Evolutionary conservation across 2,797 vertebrate genomes (phyloP), one percentile per base, ranked within the genome.

Genomic region (Peromyscus nudipes): DNA sequence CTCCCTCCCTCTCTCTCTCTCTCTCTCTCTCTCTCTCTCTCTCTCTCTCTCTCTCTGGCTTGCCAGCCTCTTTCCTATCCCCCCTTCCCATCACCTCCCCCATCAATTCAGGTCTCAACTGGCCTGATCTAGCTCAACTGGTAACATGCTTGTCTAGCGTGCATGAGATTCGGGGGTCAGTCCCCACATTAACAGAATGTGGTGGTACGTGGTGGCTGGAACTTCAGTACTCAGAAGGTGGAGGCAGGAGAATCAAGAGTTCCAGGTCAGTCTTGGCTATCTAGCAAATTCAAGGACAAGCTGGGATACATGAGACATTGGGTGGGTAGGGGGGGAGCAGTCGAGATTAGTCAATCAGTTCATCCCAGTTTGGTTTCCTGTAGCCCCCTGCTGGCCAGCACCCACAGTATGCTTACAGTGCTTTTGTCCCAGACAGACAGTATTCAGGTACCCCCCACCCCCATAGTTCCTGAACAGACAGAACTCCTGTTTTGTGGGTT

Each of bases 351-450:
- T 43, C 25, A 57, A 43, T n/a, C 25, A n/a, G 10, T 57, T n/a
- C 6, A 2, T 43, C 27, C 49, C 31, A 6, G 21, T 4, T 6
- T 4, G 5, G 0, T 34, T 4, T 17, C 11, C 5, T 0, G 4
- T 3, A 2, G 19, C 7, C 37, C 80, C n/a, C n/a, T 0, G 0
- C 16, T 31, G 60, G 7, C 21, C 23, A 12, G 17, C 1, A 6
- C 62, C 71, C 46, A 11, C 40, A 23, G 49, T 49, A 52, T 11
- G 31, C 46, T 49, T 0, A 2, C 60, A 4, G 0, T 1, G 0
- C 43, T 13, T 31, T 23, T 8, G 3, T 37, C 34, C 62, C 57
- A 1, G 2, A 10, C 31, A n/a, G 12, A 4, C 21, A 37, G 7
- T 69, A 37, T 52, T 52, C 21, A 69, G 12, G 12, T n/a, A 14